Percentiles rank a stretch among this genome's conserved stretches.
Conservation (phyloP, 2,113 vertebrate species). For the Amphiprion percula region DNA sequence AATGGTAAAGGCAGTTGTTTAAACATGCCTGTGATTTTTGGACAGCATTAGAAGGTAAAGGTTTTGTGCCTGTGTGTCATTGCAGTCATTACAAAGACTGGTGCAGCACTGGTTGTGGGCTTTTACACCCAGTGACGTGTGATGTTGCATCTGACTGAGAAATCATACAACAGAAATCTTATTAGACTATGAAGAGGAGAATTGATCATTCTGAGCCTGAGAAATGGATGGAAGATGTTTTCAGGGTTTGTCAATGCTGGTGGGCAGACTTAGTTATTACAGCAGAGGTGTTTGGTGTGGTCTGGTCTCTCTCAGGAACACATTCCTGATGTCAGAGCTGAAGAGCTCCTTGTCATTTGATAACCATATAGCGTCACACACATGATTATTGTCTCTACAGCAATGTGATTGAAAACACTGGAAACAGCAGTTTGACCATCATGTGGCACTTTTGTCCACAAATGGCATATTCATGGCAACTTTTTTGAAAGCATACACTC, state of each 20-base stretch:
- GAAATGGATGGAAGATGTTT: background rate
- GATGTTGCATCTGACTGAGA: background rate
- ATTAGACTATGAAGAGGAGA: background rate
- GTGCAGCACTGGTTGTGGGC: background rate
- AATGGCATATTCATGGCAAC: too few relatives aligned
- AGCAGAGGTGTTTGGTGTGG: background rate
- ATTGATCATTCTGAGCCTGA: conserved; percentile 4
- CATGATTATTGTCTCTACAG: background rate
- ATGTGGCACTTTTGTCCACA: too few relatives aligned
- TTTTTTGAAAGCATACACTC: too few relatives aligned
- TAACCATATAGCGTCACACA: background rate
- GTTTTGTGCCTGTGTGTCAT: too few relatives aligned
- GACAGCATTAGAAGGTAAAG: too few relatives aligned
- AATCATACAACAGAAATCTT: background rate
- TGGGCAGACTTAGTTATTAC: background rate
- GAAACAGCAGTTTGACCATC: too few relatives aligned
- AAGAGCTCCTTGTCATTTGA: conserved; percentile 17
- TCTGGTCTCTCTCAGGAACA: conserved; percentile 53
- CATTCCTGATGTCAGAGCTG: conserved; percentile 61
- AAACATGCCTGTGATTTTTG: too few relatives aligned
- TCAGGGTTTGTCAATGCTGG: background rate
- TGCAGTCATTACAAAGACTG: background rate
- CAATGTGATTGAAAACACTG: too few relatives aligned
- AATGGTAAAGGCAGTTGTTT: too few relatives aligned
- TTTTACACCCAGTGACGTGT: background rate